phyloP scores from a whole-genome alignment of 1,140 invertebrate species.

The Drosophila arawakana region DNA sequence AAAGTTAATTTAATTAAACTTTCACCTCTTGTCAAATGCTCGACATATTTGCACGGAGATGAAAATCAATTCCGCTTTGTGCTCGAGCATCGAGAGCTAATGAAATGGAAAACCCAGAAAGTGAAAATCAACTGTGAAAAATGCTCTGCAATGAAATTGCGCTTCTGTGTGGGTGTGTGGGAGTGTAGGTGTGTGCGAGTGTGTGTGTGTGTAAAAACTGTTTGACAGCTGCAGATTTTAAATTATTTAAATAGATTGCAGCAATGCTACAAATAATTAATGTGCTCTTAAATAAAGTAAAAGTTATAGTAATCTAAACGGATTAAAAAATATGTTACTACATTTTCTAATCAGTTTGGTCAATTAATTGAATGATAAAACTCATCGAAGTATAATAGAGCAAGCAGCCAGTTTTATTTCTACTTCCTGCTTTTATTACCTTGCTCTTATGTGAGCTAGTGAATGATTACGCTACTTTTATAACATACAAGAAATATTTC shows the following conservation, averaged over 20 bases:
- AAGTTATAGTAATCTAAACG: too few species aligned
- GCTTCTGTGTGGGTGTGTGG: not conserved
- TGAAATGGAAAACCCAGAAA: slow-evolving; percentile 55
- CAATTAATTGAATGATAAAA: too few species aligned
- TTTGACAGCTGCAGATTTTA: not conserved
- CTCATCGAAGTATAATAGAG: too few species aligned
- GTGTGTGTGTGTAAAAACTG: slow-evolving; percentile 9
- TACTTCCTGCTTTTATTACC: too few species aligned
- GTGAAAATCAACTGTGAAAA: slow-evolving; percentile 28
- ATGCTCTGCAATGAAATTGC: slow-evolving; percentile 26
- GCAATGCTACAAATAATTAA: slow-evolving; percentile 11
- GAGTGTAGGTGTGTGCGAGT: not conserved
- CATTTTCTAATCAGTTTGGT: too few species aligned
- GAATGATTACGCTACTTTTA: too few species aligned
- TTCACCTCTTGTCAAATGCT: slow-evolving; percentile 62
- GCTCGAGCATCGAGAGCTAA: slow-evolving; percentile 35
- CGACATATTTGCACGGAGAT: slow-evolving; percentile 34
- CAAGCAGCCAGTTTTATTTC: too few species aligned
- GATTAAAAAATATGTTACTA: too few species aligned
- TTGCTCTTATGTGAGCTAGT: too few species aligned
- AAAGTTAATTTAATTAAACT: slow-evolving; percentile 73
- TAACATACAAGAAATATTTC: not conserved
- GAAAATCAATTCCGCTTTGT: slow-evolving; percentile 56
- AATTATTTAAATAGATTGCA: not conserved
- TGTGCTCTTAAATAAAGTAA: too few species aligned